A percentile compares a stretch with the other conserved stretches of the same genome.
Conservation (phyloP, 2,797 vertebrate genomes). For the Centroberyx gerrardi region DNA sequence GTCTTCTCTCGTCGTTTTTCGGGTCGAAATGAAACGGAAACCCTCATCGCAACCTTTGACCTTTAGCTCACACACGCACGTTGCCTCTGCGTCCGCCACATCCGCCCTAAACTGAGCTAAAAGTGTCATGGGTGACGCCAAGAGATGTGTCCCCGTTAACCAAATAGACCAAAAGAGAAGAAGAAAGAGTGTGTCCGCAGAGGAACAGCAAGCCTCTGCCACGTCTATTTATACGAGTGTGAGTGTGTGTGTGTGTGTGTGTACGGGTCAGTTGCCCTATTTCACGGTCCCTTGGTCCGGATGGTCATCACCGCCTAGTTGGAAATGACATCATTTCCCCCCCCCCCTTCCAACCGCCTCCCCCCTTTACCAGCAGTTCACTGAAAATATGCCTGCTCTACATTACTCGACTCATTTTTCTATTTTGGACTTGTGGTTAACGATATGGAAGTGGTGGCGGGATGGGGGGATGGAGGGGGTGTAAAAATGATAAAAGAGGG, state of each 20-base stretch:
- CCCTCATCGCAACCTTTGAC: constrained; percentile 17
- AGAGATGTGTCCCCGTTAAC: constrained; percentile 59
- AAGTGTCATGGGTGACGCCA: constrained; percentile 22
- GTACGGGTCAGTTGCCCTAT: constrained; percentile 55
- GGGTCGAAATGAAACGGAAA: neutral
- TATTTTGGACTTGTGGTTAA: constrained; percentile 68
- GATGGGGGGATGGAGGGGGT: neutral
- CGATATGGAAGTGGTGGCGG: constrained; percentile 45
- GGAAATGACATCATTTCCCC: constrained; percentile 69
- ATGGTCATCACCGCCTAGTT: constrained; percentile 61
- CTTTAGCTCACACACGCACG: neutral
- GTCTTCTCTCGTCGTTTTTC: no score
- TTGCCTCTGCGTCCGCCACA: neutral
- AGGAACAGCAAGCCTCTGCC: constrained; percentile 25
- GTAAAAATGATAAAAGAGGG: constrained; percentile 51
- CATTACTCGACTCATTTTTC: constrained; percentile 59
- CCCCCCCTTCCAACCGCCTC: constrained; percentile 5
- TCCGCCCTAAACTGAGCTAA: constrained; percentile 8
- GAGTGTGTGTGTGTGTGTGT: constrained; percentile 29
- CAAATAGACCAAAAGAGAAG: constrained; percentile 45
- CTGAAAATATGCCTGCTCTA: constrained; percentile 52
- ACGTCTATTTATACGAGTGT: constrained; percentile 40
- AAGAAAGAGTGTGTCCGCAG: constrained; percentile 30
- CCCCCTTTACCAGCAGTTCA: constrained; percentile 44
- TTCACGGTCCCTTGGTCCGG: constrained; percentile 51